These are phyloP conservation scores for Rhagium mordax DNA, from an alignment of 2,888 invertebrate species.

Conservation along the genomic window DNA sequence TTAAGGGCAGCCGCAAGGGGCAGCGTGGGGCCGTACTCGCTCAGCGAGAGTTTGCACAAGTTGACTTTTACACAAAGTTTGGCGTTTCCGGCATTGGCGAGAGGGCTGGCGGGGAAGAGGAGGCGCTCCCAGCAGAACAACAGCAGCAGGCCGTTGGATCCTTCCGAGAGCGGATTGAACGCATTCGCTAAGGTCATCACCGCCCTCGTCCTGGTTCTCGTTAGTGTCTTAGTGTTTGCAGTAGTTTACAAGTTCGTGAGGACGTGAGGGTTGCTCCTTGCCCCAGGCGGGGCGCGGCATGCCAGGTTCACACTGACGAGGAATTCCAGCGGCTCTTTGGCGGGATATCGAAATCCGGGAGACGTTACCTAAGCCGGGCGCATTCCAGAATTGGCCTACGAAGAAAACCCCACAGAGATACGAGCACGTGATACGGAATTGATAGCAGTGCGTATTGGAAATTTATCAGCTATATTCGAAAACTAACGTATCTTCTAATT, in stretches of 20 bases:
- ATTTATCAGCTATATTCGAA: not conserved
- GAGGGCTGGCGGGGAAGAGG: conserved; percentile 78
- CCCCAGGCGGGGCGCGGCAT: conserved; percentile 70
- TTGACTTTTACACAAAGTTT: conserved; percentile 82
- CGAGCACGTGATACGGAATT: conserved; percentile 18
- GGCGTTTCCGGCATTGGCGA: conserved; percentile 81
- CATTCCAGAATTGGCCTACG: not conserved
- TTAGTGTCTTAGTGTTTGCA: conserved; percentile 81
- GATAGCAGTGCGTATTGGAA: conserved; percentile 12
- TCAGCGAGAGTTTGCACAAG: conserved; percentile 82
- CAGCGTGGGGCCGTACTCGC: conserved; percentile 80
- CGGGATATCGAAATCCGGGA: conserved; percentile 31
- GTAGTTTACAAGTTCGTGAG: conserved; percentile 83
- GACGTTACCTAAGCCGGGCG: conserved; percentile 26
- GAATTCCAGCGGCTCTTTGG: conserved; percentile 46
- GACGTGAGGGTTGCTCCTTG: conserved; percentile 85
- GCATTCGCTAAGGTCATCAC: conserved; percentile 82
- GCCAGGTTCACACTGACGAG: conserved; percentile 55
- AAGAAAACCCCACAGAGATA: conserved; percentile 19
- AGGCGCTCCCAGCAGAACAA: conserved; percentile 72
- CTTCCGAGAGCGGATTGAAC: conserved; percentile 78
- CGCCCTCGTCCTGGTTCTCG: conserved; percentile 78
- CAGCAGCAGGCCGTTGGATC: conserved; percentile 73
- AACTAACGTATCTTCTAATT: not conserved
- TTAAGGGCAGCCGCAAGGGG: conserved; percentile 80